A percentile compares a stretch with the other conserved stretches of the same genome.
These are phyloP conservation scores for Myotis davidii DNA, from an alignment of 2,113 vertebrate species.

Conservation along the genomic window DNA sequence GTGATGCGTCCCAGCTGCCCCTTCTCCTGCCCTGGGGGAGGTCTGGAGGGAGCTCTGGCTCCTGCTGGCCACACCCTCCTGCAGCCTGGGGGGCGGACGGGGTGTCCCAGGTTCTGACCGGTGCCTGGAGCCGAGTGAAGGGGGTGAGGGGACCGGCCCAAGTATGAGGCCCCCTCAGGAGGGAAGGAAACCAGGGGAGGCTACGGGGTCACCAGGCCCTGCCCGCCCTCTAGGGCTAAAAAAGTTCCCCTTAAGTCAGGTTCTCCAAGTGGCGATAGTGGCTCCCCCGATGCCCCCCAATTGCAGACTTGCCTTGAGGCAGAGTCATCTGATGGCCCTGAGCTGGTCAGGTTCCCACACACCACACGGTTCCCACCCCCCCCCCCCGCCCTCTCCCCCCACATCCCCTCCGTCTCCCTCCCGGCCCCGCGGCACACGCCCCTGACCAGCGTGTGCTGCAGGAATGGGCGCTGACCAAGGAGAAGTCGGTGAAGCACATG, in stretches of 20 bases:
- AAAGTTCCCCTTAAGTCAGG: accelerated
- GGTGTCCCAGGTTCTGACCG: no score
- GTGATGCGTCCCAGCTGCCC: no score
- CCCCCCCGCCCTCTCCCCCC: background rate
- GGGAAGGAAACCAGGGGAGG: no score
- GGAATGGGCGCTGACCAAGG: conserved; percentile 99
- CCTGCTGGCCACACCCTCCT: no score
- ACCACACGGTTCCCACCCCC: no score
- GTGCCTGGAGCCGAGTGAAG: no score
- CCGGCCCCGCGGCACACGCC: accelerated
- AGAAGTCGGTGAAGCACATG: conserved; percentile 99
- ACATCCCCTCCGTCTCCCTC: no score
- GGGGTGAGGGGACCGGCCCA: no score
- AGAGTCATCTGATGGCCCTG: background rate
- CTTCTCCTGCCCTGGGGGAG: no score
- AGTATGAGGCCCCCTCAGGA: no score
- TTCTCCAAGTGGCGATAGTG: accelerated
- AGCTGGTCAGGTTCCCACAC: background rate
- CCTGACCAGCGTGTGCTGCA: conserved; percentile 76
- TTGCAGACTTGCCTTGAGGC: accelerated
- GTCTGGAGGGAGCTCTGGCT: no score
- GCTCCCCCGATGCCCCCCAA: accelerated
- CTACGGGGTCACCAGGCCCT: background rate
- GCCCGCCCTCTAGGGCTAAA: background rate
- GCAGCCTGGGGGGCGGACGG: no score